Percentiles rank a stretch among this genome's conserved stretches.
These are phyloP conservation scores for Sinhomidia bicolor DNA, from an alignment of 2,888 invertebrate species.

Conservation along the genomic window DNA sequence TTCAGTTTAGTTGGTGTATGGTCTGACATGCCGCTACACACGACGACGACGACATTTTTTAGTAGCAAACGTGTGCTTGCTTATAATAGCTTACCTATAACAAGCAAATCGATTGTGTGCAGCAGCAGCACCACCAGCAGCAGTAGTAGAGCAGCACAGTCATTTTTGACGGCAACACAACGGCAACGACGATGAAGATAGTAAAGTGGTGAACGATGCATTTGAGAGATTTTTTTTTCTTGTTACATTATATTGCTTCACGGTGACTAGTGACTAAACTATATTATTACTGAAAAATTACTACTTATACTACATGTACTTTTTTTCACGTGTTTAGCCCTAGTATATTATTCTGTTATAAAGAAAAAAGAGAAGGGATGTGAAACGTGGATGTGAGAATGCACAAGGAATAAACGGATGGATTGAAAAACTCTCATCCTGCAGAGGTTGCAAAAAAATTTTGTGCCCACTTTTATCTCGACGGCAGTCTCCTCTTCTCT, in stretches of 20 bases:
- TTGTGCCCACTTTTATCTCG: conserved; percentile 15
- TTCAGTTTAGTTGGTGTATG: background rate
- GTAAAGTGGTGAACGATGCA: background rate
- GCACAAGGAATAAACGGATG: background rate
- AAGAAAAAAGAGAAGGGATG: background rate
- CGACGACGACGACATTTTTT: background rate
- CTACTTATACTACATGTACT: background rate
- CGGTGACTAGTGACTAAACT: conserved; percentile 10
- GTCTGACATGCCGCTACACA: background rate
- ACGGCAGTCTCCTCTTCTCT: conserved; percentile 14
- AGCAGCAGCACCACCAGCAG: too few relatives aligned
- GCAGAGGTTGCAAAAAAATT: conserved; percentile 37
- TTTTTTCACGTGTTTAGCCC: background rate
- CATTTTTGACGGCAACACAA: conserved; percentile 7
- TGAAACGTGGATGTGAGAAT: background rate
- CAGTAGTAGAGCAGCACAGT: too few relatives aligned
- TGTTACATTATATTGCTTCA: conserved; percentile 11
- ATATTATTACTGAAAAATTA: background rate
- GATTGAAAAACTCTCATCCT: conserved; percentile 31
- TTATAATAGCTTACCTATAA: background rate
- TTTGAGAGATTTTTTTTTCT: background rate
- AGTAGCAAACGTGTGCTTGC: background rate
- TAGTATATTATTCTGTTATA: background rate
- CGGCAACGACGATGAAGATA: background rate
- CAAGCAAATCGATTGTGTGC: conserved; percentile 31